Evolutionary conservation across 2,113 vertebrate species (phyloP).

Genomic region (Myiozetetes cayanensis): DNA sequence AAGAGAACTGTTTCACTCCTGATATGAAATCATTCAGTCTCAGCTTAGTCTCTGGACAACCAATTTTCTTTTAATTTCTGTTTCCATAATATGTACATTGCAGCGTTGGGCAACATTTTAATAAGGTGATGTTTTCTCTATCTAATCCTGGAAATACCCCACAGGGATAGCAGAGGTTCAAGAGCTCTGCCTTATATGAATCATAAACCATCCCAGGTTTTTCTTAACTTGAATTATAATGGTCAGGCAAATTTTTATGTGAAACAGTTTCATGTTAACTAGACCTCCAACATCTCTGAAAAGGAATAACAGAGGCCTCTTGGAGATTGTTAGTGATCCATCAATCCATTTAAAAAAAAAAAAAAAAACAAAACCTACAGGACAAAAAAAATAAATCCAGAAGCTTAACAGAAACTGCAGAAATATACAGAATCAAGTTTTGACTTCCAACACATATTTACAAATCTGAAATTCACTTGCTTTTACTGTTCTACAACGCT

Average conservation of each 20-base stretch:
- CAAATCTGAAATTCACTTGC: neutral
- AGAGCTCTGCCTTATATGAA: neutral
- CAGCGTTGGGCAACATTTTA: neutral
- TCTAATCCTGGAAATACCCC: neutral
- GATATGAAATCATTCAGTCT: neutral
- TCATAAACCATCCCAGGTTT: neutral
- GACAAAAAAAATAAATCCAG: neutral
- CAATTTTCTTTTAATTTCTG: slow-evolving; percentile 6
- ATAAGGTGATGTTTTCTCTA: neutral
- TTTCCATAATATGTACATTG: neutral
- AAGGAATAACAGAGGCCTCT: neutral
- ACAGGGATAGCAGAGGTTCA: neutral
- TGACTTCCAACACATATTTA: neutral
- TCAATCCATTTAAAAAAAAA: neutral
- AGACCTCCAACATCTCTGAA: neutral
- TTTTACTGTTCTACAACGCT: neutral
- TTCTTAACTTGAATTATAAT: neutral
- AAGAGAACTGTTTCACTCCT: neutral
- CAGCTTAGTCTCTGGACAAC: neutral
- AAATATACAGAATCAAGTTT: neutral
- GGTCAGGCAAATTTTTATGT: neutral
- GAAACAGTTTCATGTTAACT: neutral
- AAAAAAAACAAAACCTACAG: neutral
- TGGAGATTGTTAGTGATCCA: neutral
- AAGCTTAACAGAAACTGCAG: neutral